Percentiles rank a stretch among this genome's conserved stretches.
These are phyloP conservation scores for Disparrhopalites patrizii DNA, from an alignment of 2,888 invertebrate genomes.

Conservation along the genomic window DNA sequence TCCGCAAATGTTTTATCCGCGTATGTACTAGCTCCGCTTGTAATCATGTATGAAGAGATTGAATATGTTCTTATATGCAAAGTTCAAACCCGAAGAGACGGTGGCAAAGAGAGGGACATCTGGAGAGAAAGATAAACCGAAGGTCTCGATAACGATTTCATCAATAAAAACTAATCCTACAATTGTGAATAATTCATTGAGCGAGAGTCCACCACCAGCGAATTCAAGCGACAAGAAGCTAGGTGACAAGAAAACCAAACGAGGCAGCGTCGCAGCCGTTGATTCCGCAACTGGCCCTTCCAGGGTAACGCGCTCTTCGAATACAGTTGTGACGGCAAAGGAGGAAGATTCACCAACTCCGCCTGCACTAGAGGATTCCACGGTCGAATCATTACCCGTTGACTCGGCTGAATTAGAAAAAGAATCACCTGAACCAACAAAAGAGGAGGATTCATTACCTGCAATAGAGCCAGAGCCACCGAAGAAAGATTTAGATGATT, in stretches of 20 bases:
- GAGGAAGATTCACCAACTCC: slow-evolving; percentile 2
- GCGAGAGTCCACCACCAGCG: slow-evolving; percentile 5
- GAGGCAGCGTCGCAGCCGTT: not conserved
- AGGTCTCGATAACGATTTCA: slow-evolving; percentile 45
- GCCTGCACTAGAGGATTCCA: slow-evolving; percentile 22
- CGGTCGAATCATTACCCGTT: slow-evolving; percentile 15
- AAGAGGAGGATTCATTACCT: slow-evolving; percentile 12
- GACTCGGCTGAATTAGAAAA: slow-evolving; percentile 30
- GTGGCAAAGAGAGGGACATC: too few relatives aligned
- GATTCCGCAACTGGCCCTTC: not conserved
- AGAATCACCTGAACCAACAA: slow-evolving; percentile 1
- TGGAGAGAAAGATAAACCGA: slow-evolving; percentile 31
- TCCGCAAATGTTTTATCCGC: too few relatives aligned
- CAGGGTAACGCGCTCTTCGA: slow-evolving; percentile 3
- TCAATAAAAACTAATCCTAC: slow-evolving; percentile 46
- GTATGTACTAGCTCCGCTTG: too few relatives aligned
- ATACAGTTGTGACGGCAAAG: not conserved
- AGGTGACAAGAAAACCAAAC: not conserved
- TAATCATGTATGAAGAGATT: slow-evolving; percentile 7
- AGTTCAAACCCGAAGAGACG: slow-evolving; percentile 30
- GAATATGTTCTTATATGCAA: slow-evolving; percentile 1
- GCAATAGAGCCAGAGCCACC: slow-evolving; percentile 7
- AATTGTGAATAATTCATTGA: slow-evolving; percentile 37
- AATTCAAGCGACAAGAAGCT: not conserved
- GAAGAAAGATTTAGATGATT: slow-evolving; percentile 33